Evolutionary conservation across 2,888 invertebrate species (phyloP), one percentile per base, ranked within the genome.

Genomic region (Dendrolimus houi): DNA sequence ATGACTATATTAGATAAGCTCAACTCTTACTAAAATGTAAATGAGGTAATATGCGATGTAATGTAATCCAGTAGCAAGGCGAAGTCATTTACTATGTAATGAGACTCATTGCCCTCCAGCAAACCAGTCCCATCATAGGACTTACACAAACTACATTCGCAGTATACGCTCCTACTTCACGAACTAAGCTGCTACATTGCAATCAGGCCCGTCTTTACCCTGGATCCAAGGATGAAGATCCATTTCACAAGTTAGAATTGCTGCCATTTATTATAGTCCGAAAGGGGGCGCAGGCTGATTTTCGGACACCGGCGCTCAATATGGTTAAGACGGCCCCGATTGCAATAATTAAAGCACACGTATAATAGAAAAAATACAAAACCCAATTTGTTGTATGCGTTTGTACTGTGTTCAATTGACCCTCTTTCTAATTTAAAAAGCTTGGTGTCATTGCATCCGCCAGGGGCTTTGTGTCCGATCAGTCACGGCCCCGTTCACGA

Each of bases 401-500:
- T 52, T 52, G 58, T 63, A 55, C 56, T 54, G 57, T 60, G 57
- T 61, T 59, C 53, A 67, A 68, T 55, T 70, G 70, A 73, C 73
- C 74, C 72, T 71, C 62, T 70, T 72, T 68, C 61, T 64, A 67
- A 69, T 71, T 72, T 62, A 65, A 70, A 76, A 75, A 74, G 66
- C 64, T 70, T 60, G 68, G 66, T 63, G 67, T 71, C 72, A 69
- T 69, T 71, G 71, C 74, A 69, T 74, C 72, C 73, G 73, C 71
- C 70, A 64, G 69, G 67, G 72, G 75, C 75, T 77, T 81, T 80
- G 78, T 81, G 75, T 69, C 72, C 76, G 77, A 83, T 86, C 80
- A 66, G 83, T 79, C 79, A 81, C 79, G 85, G 84, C 74, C 77
- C 71, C 77, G 74, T 74, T 79, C 78, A 75, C 75, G 75, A 76